Base-by-base conservation (phyloP, 2,797 vertebrate species). In the Sebastes taczanowskii region DNA sequence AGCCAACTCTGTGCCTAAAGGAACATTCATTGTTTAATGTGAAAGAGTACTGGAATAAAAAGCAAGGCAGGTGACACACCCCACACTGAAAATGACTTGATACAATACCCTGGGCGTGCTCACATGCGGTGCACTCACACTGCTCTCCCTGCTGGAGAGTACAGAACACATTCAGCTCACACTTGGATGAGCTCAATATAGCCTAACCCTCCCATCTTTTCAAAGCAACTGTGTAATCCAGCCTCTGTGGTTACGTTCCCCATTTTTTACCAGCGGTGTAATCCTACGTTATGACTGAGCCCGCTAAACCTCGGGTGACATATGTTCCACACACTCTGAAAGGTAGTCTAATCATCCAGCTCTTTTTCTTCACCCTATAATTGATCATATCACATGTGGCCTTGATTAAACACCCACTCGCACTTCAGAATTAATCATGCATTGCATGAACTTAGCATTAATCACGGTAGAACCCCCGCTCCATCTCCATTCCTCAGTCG, bases 381-480 rank as follows among this genome's bases (percentile, higher is more conserved):
- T 92, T 93, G 92, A 95, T 95, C 89, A 93, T 94, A 93, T 95
- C 90, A 69, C 92, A 92, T 89, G 93, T 89, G 88, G 85, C 88
- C 83, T 87, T 95, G 88, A 94, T 95, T 93, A 92, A 93, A 93
- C 91, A 91, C 93, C 92, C 90, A 93, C 90, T 88, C 88, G 32
- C 76, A 85, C 89, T 91, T 94, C 89, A 89, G 83, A 89, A 95
- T 96, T 94, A 95, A 95, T 95, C 92, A 95, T 88, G 86, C 93
- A 88, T 88, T 84, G 92, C 90, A 90, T 92, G 93, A 95, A 94
- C 88, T 92, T 88, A 86, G 83, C 91, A 95, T 95, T 94, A 95
- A 95, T 96, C 94, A 95, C 79, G 65, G 86, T 78, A 74, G 91
- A 93, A 93, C 93, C 91, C 93, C 89, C 80, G 85, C 90, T 94